Conservation (phyloP, 2,113 vertebrate species). For the Anolis carolinensis region DNA sequence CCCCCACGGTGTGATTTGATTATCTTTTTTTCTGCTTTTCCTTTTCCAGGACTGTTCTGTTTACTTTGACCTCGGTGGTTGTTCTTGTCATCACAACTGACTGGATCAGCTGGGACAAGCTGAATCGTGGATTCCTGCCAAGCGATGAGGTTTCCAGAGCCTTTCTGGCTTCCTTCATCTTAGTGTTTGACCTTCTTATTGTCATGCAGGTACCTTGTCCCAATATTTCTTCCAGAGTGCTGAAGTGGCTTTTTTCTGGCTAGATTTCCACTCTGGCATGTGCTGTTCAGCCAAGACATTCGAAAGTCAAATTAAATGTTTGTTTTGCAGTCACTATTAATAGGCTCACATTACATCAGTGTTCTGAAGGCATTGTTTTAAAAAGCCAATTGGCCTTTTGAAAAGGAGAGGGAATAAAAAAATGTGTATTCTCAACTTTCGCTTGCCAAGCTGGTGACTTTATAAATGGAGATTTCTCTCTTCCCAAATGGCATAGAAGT, state of each 20-base stretch:
- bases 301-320: slow-evolving; percentile 30
- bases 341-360: slow-evolving; percentile 26
- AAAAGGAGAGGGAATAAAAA: background rate
- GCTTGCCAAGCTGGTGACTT: slow-evolving; percentile 10
- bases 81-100: slow-evolving; percentile 96
- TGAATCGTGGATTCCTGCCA: slow-evolving; percentile 96
- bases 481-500: slow-evolving; percentile 21
- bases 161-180: slow-evolving; percentile 97
- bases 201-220: slow-evolving; percentile 92
- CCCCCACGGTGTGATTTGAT: background rate
- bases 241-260: slow-evolving; percentile 23
- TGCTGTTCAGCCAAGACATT: slow-evolving; percentile 27
- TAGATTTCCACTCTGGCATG: slow-evolving; percentile 17
- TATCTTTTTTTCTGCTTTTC: slow-evolving; percentile 17
- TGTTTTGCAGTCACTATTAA: background rate
- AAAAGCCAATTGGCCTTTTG: slow-evolving; percentile 28
- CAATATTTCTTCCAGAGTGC: slow-evolving; percentile 49
- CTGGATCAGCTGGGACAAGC: slow-evolving; percentile 99
- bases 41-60: slow-evolving; percentile 88
- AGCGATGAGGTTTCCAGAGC: slow-evolving; percentile 97
- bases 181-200: slow-evolving; percentile 99
- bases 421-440: slow-evolving; percentile 36
- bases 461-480: slow-evolving; percentile 20
- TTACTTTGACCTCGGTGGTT: slow-evolving; percentile 93
- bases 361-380: slow-evolving; percentile 37